These are phyloP conservation scores for Zootoca vivipara DNA, from an alignment of 2,113 vertebrate species.

Conservation along the genomic window DNA sequence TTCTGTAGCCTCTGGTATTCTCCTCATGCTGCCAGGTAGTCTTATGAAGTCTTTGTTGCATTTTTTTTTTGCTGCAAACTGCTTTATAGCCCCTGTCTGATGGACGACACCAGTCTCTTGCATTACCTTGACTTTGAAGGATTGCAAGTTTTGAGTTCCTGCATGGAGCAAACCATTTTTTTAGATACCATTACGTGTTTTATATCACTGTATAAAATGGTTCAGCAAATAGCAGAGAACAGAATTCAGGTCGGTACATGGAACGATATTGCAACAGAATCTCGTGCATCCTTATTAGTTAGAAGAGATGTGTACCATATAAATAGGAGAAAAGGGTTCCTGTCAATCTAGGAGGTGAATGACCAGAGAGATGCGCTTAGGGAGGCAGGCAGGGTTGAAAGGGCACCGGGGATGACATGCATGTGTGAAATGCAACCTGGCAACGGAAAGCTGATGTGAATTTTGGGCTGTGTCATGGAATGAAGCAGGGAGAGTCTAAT, in stretches of 20 bases:
- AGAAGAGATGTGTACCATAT: background rate
- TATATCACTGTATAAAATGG: background rate
- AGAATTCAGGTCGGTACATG: background rate
- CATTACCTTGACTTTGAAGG: background rate
- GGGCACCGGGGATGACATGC: background rate
- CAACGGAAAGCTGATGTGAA: background rate
- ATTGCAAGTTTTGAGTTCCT: background rate
- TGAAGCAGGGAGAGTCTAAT: background rate
- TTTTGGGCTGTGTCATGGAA: background rate
- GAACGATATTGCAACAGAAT: background rate
- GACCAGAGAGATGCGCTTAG: background rate
- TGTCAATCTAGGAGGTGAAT: background rate
- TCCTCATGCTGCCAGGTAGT: background rate
- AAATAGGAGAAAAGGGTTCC: background rate
- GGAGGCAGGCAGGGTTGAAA: background rate
- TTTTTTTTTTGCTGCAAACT: background rate
- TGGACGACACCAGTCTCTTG: background rate
- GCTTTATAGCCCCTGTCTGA: background rate
- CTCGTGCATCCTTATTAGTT: background rate
- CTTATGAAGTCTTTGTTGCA: background rate
- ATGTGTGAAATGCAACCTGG: slow-evolving; percentile 17
- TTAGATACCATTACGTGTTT: background rate
- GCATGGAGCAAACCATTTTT: background rate
- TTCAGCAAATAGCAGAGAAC: background rate
- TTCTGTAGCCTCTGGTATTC: background rate